Evolutionary conservation across 2,797 vertebrate genomes (phyloP).

Genomic region (Gallinago nigripennis): DNA sequence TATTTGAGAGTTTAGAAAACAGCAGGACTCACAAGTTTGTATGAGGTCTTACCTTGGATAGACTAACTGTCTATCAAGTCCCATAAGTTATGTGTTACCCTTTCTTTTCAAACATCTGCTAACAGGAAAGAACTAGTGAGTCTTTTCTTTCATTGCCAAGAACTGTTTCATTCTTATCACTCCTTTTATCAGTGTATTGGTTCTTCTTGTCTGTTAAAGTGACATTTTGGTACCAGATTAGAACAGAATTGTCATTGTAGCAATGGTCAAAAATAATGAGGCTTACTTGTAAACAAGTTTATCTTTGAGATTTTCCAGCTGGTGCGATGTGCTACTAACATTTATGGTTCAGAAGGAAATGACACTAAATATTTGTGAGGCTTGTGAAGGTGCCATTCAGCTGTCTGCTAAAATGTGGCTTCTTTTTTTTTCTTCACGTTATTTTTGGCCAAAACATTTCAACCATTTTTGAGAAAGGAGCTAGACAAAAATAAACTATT

Average conservation of each 20-base stretch:
- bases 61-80: not conserved
- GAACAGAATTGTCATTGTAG: not conserved
- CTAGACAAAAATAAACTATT: constrained; percentile 20
- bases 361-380: not conserved
- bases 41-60: not conserved
- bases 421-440: not conserved
- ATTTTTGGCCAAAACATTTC: constrained; percentile 19
- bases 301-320: not conserved
- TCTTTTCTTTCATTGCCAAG: not conserved
- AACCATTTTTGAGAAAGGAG: constrained; percentile 5
- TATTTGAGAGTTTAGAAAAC: not conserved
- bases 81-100: not conserved
- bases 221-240: not conserved
- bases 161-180: not conserved
- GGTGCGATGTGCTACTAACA: not conserved
- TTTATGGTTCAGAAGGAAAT: not conserved
- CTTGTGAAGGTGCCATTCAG: not conserved
- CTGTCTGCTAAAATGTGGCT: not conserved
- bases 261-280: not conserved
- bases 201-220: not conserved
- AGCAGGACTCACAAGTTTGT: not conserved
- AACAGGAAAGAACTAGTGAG: not conserved
- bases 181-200: not conserved
- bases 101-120: not conserved
- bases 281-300: not conserved